Conservation (phyloP, 2,797 vertebrate genomes). For the Sarcophilus harrisii region DNA sequence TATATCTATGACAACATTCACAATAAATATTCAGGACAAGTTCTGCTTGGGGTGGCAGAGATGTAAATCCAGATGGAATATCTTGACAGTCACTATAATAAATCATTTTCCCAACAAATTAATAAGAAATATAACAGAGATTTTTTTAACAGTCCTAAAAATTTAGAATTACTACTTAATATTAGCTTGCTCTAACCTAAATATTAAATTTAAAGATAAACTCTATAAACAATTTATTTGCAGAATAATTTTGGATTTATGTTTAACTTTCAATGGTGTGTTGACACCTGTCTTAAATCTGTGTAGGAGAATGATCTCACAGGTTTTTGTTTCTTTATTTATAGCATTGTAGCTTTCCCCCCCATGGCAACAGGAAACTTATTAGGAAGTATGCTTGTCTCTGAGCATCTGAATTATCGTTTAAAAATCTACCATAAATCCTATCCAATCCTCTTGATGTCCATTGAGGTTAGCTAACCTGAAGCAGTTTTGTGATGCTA, state of each 20-base stretch:
- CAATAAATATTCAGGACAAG: conserved; percentile 40
- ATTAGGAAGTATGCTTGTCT: conserved; percentile 41
- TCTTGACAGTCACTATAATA: conserved; percentile 29
- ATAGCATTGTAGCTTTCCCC: conserved; percentile 52
- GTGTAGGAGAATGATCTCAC: conserved; percentile 64
- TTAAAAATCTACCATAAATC: conserved; percentile 48
- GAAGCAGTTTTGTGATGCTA: not conserved
- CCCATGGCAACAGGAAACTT: conserved; percentile 48
- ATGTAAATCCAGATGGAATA: conserved; percentile 47
- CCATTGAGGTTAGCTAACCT: not conserved
- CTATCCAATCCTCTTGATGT: conserved; percentile 36
- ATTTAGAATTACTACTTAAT: conserved; percentile 56
- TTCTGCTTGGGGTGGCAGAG: conserved; percentile 39
- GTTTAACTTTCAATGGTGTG: conserved; percentile 57
- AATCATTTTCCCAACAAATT: conserved; percentile 51
- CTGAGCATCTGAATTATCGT: conserved; percentile 49
- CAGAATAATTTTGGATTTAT: conserved; percentile 68
- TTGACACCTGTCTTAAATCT: conserved; percentile 75
- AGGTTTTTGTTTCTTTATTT: conserved; percentile 70
- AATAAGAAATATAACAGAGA: conserved; percentile 66
- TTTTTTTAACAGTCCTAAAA: conserved; percentile 62
- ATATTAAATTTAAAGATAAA: conserved; percentile 73
- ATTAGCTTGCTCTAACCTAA: conserved; percentile 52
- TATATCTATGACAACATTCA: not conserved
- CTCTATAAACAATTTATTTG: conserved; percentile 69